These are phyloP conservation scores for Pteruthius melanotis DNA, from an alignment of 2,113 vertebrate genomes.

Conservation along the genomic window DNA sequence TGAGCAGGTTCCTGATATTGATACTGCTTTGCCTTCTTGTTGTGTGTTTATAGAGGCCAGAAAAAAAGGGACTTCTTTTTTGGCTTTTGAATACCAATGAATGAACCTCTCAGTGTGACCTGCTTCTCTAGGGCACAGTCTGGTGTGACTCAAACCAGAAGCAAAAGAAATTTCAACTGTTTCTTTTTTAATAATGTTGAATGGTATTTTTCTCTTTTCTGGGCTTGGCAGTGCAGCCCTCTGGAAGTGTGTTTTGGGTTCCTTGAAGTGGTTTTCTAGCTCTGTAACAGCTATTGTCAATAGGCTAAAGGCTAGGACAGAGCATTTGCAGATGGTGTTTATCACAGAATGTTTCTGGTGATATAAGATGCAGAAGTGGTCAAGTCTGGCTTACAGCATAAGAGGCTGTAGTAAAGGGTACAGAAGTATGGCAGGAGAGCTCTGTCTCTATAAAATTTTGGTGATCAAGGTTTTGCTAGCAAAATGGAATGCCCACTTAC, in stretches of 20 bases:
- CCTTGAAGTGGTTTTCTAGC: neutral
- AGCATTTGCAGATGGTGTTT: neutral
- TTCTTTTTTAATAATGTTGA: neutral
- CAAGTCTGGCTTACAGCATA: neutral
- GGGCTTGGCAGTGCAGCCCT: neutral
- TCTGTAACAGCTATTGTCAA: neutral
- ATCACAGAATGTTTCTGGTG: neutral
- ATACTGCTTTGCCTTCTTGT: neutral
- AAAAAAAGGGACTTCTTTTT: neutral
- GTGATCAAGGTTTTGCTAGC: neutral
- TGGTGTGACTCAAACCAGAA: neutral
- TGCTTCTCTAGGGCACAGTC: neutral
- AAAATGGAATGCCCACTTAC: neutral
- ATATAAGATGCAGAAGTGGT: neutral
- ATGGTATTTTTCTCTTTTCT: neutral
- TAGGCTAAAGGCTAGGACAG: neutral
- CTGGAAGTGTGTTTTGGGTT: neutral
- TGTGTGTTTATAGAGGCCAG: neutral
- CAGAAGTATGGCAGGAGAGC: neutral
- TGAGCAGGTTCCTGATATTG: accelerated
- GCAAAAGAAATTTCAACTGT: neutral
- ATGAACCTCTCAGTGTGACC: neutral
- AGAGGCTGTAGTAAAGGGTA: neutral
- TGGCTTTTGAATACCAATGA: neutral
- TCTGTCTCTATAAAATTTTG: neutral